Evolutionary conservation across 2,113 vertebrate genomes (phyloP).

Genomic region (Stigmatopora nigra): DNA sequence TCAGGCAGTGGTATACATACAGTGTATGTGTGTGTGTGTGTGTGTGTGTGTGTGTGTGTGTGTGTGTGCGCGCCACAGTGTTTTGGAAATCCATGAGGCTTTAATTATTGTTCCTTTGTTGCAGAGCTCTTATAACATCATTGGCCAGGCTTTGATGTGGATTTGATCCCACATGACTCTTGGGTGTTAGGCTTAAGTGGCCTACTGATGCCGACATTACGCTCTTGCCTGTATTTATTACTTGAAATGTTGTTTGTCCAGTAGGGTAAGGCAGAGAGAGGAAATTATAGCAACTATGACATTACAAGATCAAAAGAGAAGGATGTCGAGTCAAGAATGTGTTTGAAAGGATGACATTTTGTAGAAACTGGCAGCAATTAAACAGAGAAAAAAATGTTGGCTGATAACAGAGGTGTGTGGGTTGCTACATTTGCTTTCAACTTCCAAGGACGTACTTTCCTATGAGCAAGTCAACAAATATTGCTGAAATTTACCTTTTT

Average conservation of each 20-base stretch:
- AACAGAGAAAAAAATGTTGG: not conserved
- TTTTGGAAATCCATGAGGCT: conserved; percentile 46
- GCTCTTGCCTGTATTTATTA: conserved; percentile 49
- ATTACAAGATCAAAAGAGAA: not conserved
- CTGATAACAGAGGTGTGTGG: not conserved
- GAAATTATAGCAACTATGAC: not conserved
- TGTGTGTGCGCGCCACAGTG: not conserved
- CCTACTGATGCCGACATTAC: conserved; percentile 51
- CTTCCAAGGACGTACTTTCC: not conserved
- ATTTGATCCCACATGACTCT: conserved; percentile 55
- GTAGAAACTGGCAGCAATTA: conserved; percentile 1
- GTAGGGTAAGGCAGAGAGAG: not conserved
- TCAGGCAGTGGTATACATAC: conserved; percentile 7
- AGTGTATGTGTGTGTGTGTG: conserved; percentile 6
- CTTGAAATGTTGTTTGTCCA: conserved; percentile 23
- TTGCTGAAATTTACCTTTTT: not conserved
- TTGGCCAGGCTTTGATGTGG: conserved; percentile 60
- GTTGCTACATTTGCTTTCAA: not conserved
- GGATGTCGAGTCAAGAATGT: not conserved
- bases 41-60: conserved; percentile 9
- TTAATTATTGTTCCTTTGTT: conserved; percentile 62
- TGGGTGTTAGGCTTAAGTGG: conserved; percentile 50
- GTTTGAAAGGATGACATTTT: not conserved
- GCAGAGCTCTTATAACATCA: conserved; percentile 36
- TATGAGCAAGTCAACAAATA: not conserved